A percentile compares a stretch with the other conserved stretches of the same genome.
Conservation (phyloP, 1,140 invertebrate species). For the Eciton burchellii region DNA sequence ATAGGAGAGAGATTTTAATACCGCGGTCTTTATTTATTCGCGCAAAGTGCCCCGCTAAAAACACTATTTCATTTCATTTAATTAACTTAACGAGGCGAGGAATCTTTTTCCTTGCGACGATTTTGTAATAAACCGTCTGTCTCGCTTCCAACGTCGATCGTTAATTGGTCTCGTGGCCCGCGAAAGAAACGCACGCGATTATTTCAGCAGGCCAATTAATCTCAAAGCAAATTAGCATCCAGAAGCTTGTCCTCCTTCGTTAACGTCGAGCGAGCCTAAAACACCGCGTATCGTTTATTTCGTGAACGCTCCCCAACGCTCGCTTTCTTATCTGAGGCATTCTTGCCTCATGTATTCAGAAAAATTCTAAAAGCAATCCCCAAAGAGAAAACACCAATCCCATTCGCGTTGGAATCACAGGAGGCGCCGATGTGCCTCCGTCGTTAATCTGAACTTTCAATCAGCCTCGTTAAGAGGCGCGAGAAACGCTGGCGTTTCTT, state of each 20-base stretch:
- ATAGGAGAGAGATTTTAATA: neutral
- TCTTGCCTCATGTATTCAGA: too few species aligned
- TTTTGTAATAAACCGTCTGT: neutral
- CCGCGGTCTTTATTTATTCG: neutral
- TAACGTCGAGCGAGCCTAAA: too few species aligned
- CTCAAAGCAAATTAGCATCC: too few species aligned
- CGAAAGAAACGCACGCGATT: neutral
- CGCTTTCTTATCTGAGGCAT: too few species aligned
- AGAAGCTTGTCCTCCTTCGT: neutral
- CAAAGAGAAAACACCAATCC: too few species aligned
- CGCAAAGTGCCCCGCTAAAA: neutral
- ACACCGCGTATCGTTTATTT: neutral
- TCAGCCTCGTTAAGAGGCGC: too few species aligned
- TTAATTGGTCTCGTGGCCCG: neutral
- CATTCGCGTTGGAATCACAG: too few species aligned
- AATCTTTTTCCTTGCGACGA: neutral
- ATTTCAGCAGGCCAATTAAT: conserved; percentile 31
- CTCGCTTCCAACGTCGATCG: neutral
- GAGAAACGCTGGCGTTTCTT: neutral
- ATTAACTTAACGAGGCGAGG: neutral
- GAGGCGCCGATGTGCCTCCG: too few species aligned
- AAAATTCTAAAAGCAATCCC: too few species aligned
- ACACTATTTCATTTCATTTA: conserved; percentile 1
- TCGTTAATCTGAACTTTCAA: neutral
- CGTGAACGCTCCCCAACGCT: too few species aligned